These are phyloP conservation scores for Drosophila subquinaria DNA, from an alignment of 2,888 invertebrate species.

Conservation along the genomic window DNA sequence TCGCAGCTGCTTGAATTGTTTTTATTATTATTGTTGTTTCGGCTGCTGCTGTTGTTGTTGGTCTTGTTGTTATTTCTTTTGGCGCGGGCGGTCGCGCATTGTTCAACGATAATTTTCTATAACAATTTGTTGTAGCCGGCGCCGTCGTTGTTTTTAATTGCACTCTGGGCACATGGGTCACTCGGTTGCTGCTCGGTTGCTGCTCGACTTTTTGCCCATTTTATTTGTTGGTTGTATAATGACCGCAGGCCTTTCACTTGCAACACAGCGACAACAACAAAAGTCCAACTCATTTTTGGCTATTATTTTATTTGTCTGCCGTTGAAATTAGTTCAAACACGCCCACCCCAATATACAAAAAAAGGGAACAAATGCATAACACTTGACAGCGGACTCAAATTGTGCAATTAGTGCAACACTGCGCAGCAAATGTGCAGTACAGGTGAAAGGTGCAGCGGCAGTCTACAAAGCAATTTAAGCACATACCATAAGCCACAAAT, in stretches of 20 bases:
- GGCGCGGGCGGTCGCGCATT: slow-evolving; percentile 70
- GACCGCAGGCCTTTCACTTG: slow-evolving; percentile 75
- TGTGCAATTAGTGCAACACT: slow-evolving; percentile 70
- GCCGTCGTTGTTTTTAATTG: slow-evolving; percentile 68
- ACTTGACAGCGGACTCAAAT: slow-evolving; percentile 63
- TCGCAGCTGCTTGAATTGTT: slow-evolving; percentile 55
- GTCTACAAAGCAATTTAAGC: slow-evolving; percentile 38
- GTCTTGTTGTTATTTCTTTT: slow-evolving; percentile 31
- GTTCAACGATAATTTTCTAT: slow-evolving; percentile 68
- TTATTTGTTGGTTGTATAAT: slow-evolving; percentile 59
- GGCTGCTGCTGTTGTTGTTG: slow-evolving; percentile 34
- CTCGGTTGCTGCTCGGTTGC: slow-evolving; percentile 38
- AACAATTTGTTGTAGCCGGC: slow-evolving; percentile 74
- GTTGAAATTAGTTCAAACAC: slow-evolving; percentile 72
- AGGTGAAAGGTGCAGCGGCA: slow-evolving; percentile 52
- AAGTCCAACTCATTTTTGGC: slow-evolving; percentile 70
- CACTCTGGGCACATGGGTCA: slow-evolving; percentile 61
- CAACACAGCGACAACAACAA: slow-evolving; percentile 42
- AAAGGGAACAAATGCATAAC: slow-evolving; percentile 34
- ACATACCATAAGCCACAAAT: slow-evolving; percentile 61
- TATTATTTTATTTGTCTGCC: slow-evolving; percentile 67
- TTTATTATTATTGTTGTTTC: slow-evolving; percentile 30
- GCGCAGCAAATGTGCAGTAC: slow-evolving; percentile 31
- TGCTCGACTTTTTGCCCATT: slow-evolving; percentile 46
- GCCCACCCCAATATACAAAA: slow-evolving; percentile 7